Evolutionary conservation across 2,888 invertebrate species (phyloP).

Genomic region (Bembecia ichneumoniformis): DNA sequence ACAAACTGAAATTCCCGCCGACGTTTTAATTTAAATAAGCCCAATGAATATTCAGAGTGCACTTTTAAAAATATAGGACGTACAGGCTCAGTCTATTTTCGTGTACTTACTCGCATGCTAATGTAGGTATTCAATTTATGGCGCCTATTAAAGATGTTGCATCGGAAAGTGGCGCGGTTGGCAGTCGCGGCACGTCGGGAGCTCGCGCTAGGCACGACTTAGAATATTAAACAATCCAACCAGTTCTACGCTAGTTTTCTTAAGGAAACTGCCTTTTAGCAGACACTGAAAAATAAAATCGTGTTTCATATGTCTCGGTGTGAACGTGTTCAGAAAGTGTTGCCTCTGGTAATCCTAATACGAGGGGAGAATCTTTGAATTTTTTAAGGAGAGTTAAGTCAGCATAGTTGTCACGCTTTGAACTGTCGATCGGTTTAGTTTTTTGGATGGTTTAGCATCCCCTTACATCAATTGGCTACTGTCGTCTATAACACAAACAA

Average conservation of each 20-base stretch:
- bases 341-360: neutral
- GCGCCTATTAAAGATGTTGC: constrained; percentile 54
- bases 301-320: constrained; percentile 18
- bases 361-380: neutral
- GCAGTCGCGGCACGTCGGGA: constrained; percentile 18
- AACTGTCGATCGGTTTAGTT: no score
- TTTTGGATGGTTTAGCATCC: no score
- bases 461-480: no score
- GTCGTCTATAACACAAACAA: no score
- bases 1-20: neutral
- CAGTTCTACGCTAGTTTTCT: constrained; percentile 26
- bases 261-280: constrained; percentile 42
- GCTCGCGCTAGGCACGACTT: constrained; percentile 21
- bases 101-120: constrained; percentile 22
- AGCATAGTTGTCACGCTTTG: no score
- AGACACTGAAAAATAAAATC: constrained; percentile 43
- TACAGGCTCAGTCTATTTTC: constrained; percentile 18
- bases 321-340: neutral
- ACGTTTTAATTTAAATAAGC: constrained; percentile 1
- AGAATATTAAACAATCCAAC: constrained; percentile 37
- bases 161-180: constrained; percentile 20
- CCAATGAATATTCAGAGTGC: constrained; percentile 5
- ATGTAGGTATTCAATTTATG: constrained; percentile 56
- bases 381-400: neutral
- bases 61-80: constrained; percentile 9